A percentile compares a stretch with the other conserved stretches of the same genome.
phyloP scores from a whole-genome alignment of 2,888 invertebrate genomes.

The Anthophora plumipes region DNA sequence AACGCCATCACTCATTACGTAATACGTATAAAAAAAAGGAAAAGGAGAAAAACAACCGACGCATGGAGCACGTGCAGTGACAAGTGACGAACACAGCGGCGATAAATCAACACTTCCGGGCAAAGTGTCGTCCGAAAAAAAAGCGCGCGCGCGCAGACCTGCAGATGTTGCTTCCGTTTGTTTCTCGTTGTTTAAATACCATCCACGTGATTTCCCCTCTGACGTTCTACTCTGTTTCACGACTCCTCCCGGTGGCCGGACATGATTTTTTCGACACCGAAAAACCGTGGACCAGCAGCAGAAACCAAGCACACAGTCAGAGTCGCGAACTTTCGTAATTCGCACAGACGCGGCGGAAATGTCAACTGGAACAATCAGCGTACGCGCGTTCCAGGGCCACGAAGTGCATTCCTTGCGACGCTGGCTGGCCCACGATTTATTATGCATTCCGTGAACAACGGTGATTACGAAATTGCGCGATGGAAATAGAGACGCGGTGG shows the following conservation, averaged over 20 bases:
- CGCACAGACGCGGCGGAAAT: constrained; percentile 58
- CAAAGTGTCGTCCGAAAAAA: constrained; percentile 26
- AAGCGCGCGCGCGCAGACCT: background rate
- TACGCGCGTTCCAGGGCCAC: constrained; percentile 58
- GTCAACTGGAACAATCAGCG: constrained; percentile 66
- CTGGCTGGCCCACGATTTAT: constrained; percentile 56
- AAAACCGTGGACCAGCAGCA: constrained; percentile 3
- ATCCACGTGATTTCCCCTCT: constrained; percentile 9
- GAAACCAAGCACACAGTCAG: background rate
- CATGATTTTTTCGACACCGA: constrained; percentile 15
- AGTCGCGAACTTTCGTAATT: constrained; percentile 56
- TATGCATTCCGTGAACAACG: constrained; percentile 61
- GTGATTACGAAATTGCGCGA: constrained; percentile 57
- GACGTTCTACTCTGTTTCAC: background rate
- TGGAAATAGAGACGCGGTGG: constrained; percentile 28
- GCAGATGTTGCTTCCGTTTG: constrained; percentile 43
- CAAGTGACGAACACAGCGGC: constrained; percentile 28
- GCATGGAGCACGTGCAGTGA: constrained; percentile 1
- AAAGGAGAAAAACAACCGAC: background rate
- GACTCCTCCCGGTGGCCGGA: background rate
- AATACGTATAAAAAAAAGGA: background rate
- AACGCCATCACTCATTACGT: background rate
- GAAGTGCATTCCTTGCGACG: constrained; percentile 59
- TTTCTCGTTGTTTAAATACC: constrained; percentile 32
- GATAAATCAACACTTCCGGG: constrained; percentile 43